Base-by-base conservation (phyloP, 1,140 invertebrate genomes). In the Leptinotarsa undecemlineata region DNA sequence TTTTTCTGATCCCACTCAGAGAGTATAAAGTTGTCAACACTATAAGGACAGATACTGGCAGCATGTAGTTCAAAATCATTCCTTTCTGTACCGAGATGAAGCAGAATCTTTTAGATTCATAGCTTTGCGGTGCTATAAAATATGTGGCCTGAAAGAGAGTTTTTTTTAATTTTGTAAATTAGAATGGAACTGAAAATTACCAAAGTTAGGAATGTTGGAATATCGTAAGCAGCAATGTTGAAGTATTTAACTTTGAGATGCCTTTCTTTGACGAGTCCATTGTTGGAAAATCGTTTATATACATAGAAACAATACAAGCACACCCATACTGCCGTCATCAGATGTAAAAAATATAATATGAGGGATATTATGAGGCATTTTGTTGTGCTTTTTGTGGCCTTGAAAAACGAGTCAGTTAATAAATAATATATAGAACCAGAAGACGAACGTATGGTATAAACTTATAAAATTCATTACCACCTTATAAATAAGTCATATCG, bases 21-120 rank as follows among this genome's bases (percentile, higher is more conserved):
- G 82, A 81, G 47, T 83, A 84, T 8, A 85, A 83, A 4, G 89
- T 89, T 69, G 87, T 90, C 71, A 90, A 86, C 63, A 92, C 80
- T 62, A 93, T 92, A 17, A 92, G 82, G 26, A 89, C 82, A 77
- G 89, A 91, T 1, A 90, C 88, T 21, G 92, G 92, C 19, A 91
- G 84, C 87, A 92, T 91, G 77, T 91, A 92, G 21, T 91, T 91
- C 76, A 92, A 85, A 5, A 92, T 86, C 90, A 92, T 92, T 4
- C 91, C 91, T 81, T 90, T 89, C 81, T 91, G 89, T 26, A 92
- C 88, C 0, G 91, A 92, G 86, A 92, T 90, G 89, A 91, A 93
- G 81, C 91, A 93, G 79, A 91, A 93, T 76, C 88, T 87, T 74
- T 88, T 88, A 4, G 89, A 90, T 85, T 93, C 91, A 80, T 92